Percentiles rank a stretch among this genome's conserved stretches.
Conservation (phyloP, 64 coral and sea anemone genomes). For the Acropora tenuis region DNA sequence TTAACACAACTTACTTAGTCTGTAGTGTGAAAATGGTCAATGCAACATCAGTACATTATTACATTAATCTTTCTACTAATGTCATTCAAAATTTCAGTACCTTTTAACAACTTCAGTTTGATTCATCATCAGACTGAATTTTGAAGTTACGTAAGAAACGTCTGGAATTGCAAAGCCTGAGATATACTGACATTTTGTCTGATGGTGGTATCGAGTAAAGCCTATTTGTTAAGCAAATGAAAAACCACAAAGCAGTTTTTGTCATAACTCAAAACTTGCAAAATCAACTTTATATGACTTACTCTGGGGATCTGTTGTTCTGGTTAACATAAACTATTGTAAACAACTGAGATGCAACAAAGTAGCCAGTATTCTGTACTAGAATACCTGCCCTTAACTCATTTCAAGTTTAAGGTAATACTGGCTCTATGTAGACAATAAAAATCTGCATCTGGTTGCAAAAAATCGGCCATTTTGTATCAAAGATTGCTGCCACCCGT, state of each 20-base stretch:
- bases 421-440: slow-evolving; percentile 57
- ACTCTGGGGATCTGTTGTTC: slow-evolving; percentile 9
- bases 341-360: background rate
- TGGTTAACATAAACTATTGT: background rate
- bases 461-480: slow-evolving; percentile 9
- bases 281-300: slow-evolving; percentile 13
- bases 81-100: slow-evolving; percentile 19
- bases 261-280: slow-evolving; percentile 7
- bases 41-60: background rate
- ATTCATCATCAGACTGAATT: slow-evolving; percentile 3
- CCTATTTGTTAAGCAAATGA: slow-evolving; percentile 9
- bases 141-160: slow-evolving; percentile 8
- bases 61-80: slow-evolving; percentile 9
- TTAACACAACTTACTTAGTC: slow-evolving; percentile 8
- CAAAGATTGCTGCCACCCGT: background rate
- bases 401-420: slow-evolving; percentile 3
- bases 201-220: background rate
- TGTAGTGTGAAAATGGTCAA: slow-evolving; percentile 1
- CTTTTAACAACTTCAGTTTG: slow-evolving; percentile 13
- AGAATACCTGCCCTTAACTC: no score
- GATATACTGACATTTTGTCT: slow-evolving; percentile 14
- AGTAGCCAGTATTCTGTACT: background rate
- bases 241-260: background rate
- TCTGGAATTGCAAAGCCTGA: slow-evolving; percentile 3
- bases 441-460: slow-evolving; percentile 60